Evolutionary conservation across 1,140 invertebrate species (phyloP), one percentile per base, ranked within the genome.

Genomic region (Euura lappo): DNA sequence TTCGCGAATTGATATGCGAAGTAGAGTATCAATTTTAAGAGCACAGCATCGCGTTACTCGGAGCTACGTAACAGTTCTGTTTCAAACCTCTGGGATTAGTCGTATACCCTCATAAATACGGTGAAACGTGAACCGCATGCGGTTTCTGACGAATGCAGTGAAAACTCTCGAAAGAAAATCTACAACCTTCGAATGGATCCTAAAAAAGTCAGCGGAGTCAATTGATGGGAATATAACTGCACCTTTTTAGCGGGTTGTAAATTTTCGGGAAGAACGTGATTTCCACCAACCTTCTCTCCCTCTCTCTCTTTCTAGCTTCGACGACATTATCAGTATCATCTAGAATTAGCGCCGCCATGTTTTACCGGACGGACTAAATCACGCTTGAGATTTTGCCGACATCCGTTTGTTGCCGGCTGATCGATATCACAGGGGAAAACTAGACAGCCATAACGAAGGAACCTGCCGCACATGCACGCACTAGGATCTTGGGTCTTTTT

Each of bases 241-340:
- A 68, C 44, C 66, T 68, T 68, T 68, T 68, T 68, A 44, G 66
- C 66, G 44, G 66, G 44, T n/a, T 44, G 66, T 68, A 68, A 68
- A 68, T 68, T 68, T 68, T 68, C 44, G 8, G 3, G 51, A 68
- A 44, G 42, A 68, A 68, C 66, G 66, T 68, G 66, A 68, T 68
- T 68, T 44, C 66, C 66, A 68, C 44, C 13, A 10, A 4, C 4
- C 3, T 68, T 44, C 13, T 6, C 51, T 6, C 10, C 51, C 51
- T 3, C 51, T n/a, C 8, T 11, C 8, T 10, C 60, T 64, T 10
- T 10, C 8, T 64, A 10, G 8, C 11, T 68, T 68, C 66, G 10
- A 28, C 42, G 66, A 28, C 66, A 42, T 68, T 68, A 60, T 60
- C 51, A 8, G 28, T 44, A 68, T 8, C 11, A 42, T 68, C 66